Conservation (phyloP, 2,888 invertebrate species). For the Nomada ferruginata region DNA sequence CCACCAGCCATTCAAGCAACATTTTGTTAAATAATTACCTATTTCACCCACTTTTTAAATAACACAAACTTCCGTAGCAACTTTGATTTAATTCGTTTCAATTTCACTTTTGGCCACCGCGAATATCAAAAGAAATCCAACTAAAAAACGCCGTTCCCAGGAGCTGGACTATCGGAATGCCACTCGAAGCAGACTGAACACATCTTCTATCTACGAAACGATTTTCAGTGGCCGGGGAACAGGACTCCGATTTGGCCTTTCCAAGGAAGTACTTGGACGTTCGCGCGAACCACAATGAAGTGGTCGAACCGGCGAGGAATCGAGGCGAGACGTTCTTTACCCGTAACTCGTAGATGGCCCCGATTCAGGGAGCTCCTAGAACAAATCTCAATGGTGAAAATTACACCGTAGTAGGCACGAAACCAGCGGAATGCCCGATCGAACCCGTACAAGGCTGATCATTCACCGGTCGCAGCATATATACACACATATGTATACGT, state of each 20-base stretch:
- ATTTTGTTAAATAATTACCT: too few species aligned
- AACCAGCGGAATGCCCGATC: conserved; percentile 57
- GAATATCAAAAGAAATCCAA: neutral
- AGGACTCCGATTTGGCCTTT: conserved; percentile 23
- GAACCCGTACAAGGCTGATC: conserved; percentile 57
- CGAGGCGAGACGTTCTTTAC: conserved; percentile 14
- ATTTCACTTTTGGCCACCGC: too few species aligned
- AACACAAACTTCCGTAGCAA: too few species aligned
- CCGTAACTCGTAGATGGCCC: neutral
- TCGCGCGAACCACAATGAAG: conserved; percentile 35
- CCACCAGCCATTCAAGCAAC: too few species aligned
- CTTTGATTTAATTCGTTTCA: too few species aligned
- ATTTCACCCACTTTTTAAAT: too few species aligned
- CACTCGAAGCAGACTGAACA: neutral
- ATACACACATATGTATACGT: conserved; percentile 1
- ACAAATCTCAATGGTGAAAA: conserved; percentile 51
- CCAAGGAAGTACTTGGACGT: conserved; percentile 44
- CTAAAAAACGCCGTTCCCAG: neutral
- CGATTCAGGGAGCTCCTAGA: conserved; percentile 30
- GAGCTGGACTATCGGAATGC: neutral
- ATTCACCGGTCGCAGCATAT: conserved; percentile 12
- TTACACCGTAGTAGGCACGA: conserved; percentile 36
- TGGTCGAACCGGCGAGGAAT: conserved; percentile 23
- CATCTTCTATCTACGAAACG: neutral
- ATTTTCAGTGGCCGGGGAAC: conserved; percentile 1